These are phyloP conservation scores for Clupea harengus DNA, from an alignment of 2,113 vertebrate genomes.

Conservation along the genomic window DNA sequence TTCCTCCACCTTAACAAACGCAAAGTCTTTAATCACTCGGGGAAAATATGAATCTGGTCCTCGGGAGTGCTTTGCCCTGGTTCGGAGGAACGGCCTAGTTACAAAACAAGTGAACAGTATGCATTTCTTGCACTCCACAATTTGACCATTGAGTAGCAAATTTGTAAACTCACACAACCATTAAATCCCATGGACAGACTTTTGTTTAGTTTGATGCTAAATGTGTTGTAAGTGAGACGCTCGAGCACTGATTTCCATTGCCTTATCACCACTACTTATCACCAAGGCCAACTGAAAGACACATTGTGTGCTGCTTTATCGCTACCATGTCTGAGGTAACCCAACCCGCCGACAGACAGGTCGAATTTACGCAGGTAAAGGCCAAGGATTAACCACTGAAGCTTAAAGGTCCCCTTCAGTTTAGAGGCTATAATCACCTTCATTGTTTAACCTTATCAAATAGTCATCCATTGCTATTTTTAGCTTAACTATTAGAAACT, in stretches of 20 bases:
- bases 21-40: background rate
- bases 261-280: background rate
- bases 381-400: conserved; percentile 51
- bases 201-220: background rate
- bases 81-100: background rate
- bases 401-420: conserved; percentile 12
- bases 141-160: background rate
- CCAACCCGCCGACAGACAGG: conserved; percentile 45
- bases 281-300: background rate
- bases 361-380: conserved; percentile 46
- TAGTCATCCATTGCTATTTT: background rate
- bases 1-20: background rate
- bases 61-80: background rate
- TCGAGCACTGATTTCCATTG: background rate
- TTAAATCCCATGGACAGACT: background rate
- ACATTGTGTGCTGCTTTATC: conserved; percentile 54
- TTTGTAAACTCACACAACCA: background rate
- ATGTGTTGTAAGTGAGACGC: background rate
- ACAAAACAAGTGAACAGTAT: background rate
- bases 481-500: background rate
- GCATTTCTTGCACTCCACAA: background rate
- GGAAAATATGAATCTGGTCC: background rate
- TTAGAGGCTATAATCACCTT: background rate
- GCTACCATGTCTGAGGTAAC: conserved; percentile 52
- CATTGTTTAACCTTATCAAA: background rate